Conservation (phyloP, 2,113 vertebrate genomes). For the Crotophaga sulcirostris region DNA sequence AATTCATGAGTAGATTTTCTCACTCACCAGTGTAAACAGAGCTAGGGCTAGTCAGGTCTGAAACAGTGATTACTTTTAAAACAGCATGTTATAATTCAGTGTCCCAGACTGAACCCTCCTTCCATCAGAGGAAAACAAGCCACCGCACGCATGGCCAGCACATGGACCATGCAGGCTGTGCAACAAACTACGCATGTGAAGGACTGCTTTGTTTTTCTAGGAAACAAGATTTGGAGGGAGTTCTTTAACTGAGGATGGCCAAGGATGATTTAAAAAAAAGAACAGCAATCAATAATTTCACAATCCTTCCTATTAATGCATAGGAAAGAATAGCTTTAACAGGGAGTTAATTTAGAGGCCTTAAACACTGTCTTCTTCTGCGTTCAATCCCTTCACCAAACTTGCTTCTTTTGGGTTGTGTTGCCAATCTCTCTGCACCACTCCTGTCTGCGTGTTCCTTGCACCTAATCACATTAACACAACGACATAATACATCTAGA, state of each 20-base stretch:
- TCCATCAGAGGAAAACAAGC: background rate
- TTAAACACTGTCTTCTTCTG: background rate
- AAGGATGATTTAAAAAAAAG: background rate
- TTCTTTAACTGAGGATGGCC: background rate
- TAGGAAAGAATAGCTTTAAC: slow-evolving; percentile 30
- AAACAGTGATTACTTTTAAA: slow-evolving; percentile 40
- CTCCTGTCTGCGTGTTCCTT: background rate
- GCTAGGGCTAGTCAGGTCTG: slow-evolving; percentile 9
- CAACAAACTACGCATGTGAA: background rate
- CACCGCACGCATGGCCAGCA: background rate
- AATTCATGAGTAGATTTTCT: slow-evolving; percentile 38
- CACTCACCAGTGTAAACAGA: slow-evolving; percentile 4
- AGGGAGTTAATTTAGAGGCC: slow-evolving; percentile 4
- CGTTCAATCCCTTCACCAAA: background rate
- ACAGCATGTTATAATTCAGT: background rate
- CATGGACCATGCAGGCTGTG: background rate
- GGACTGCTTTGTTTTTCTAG: background rate
- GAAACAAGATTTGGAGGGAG: background rate
- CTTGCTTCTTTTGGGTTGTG: slow-evolving; percentile 3
- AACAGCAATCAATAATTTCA: background rate
- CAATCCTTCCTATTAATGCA: slow-evolving; percentile 14
- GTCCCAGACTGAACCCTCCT: slow-evolving; percentile 27
- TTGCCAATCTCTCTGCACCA: background rate
- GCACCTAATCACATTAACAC: background rate
- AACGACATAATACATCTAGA: background rate